Conservation (phyloP, 2,888 invertebrate genomes). For the Oxystoma pomonae region DNA sequence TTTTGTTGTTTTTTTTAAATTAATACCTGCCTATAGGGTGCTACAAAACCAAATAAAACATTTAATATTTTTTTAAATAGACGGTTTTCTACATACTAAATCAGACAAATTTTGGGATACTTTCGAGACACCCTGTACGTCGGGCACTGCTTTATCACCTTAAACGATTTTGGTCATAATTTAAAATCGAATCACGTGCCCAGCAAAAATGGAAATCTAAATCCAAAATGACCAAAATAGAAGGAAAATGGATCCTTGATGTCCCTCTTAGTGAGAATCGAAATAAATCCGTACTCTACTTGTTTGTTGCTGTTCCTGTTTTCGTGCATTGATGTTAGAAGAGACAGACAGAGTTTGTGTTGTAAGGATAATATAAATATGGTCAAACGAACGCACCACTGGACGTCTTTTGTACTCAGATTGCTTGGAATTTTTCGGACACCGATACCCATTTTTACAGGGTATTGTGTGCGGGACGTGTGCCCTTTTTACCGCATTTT, state of each 20-base stretch:
- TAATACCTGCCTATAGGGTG: too few relatives aligned
- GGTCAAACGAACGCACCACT: background rate
- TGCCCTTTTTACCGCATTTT: background rate
- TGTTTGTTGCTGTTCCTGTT: too few relatives aligned
- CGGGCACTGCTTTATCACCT: background rate
- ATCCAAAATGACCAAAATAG: background rate
- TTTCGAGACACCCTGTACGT: too few relatives aligned
- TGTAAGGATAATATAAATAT: too few relatives aligned
- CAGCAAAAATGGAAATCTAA: background rate
- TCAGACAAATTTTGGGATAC: too few relatives aligned
- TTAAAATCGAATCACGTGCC: background rate
- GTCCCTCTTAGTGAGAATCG: background rate
- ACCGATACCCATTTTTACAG: background rate
- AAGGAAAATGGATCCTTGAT: background rate
- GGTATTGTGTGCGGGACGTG: background rate
- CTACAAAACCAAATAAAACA: too few relatives aligned
- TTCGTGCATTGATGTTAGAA: too few relatives aligned
- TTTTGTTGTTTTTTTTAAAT: too few relatives aligned
- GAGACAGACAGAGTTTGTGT: too few relatives aligned
- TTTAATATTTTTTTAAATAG: too few relatives aligned
- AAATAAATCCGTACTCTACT: too few relatives aligned
- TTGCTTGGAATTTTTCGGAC: background rate
- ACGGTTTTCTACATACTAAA: too few relatives aligned
- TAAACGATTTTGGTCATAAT: background rate
- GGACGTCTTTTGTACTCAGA: background rate